Evolutionary conservation across 2,888 invertebrate species (phyloP), one percentile per base, ranked within the genome.

Genomic region (Anodontia alba): DNA sequence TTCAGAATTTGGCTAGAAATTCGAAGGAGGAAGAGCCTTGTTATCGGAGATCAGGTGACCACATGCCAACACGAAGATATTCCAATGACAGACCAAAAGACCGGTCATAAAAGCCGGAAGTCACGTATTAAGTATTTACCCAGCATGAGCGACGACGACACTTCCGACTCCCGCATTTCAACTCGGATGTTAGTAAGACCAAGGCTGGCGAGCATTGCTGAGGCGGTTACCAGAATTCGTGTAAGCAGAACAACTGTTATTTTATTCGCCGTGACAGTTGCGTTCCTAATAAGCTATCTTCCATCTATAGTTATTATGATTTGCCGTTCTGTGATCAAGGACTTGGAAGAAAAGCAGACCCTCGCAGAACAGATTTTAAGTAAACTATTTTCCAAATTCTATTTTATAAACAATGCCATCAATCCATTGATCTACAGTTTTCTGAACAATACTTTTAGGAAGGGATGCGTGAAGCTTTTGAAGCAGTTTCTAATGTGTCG

Each of bases 131-230:
- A 88, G 49, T 89, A 88, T 76, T 73, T 87, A 49, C 87, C 89
- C 8, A 90, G 89, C 71, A 68, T 80, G 31, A 90, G 89, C 76
- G 86, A 84, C 49, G 90, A 90, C 1, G 91, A 89, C 38, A n/a
- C 43, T 33, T 17, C 43, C 10, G 72, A 46, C 1, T 54, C 76
- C 33, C 73, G 68, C 23, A 31, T 31, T 3, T 36, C 74, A 7
- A 62, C 77, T 15, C 69, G 51, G 7, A 15, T 66, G 8, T 67
- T 73, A 12, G 71, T 79, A 33, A 69, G 80, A 36, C 84, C 84
- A 20, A 80, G 78, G 42, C 73, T 86, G 12, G 76, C 82, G 26
- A 84, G 79, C 49, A 83, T 84, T 36, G 81, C 84, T 5, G 80
- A 80, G 23, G 79, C 79, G 15, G 67, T 83, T 26, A 78, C 74